phyloP scores from a whole-genome alignment of 2,797 vertebrate genomes.

The Oceanodroma leucorhoa region DNA sequence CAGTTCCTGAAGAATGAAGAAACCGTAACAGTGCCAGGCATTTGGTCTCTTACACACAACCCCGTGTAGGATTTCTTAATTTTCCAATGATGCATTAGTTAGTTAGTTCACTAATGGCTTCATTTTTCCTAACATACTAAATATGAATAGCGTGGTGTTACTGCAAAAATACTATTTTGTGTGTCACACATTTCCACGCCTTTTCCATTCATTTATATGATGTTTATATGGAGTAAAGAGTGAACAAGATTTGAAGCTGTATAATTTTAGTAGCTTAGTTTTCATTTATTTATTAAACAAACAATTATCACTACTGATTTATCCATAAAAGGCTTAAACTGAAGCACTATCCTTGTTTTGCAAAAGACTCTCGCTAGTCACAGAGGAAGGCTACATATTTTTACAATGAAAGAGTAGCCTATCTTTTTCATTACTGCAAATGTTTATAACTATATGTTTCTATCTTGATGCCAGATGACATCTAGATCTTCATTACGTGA shows the following conservation, averaged over 20 bases:
- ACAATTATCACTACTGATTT: not conserved
- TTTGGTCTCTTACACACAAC: not conserved
- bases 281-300: not conserved
- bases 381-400: not conserved
- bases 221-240: not conserved
- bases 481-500: not conserved
- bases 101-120: not conserved
- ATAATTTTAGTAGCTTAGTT: not conserved
- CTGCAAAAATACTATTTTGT: not conserved
- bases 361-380: not conserved
- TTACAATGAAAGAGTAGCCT: not conserved
- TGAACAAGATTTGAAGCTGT: not conserved
- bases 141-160: not conserved
- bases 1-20: not conserved
- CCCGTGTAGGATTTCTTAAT: not conserved
- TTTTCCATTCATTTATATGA: not conserved
- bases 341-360: not conserved
- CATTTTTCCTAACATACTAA: not conserved
- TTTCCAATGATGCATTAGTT: not conserved
- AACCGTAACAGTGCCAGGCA: not conserved
- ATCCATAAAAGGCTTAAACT: not conserved
- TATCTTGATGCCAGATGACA: not conserved
- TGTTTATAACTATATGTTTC: not conserved
- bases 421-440: not conserved
- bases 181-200: not conserved